These are phyloP conservation scores for Prorops nasuta DNA, from an alignment of 1,140 invertebrate species.

Conservation along the genomic window DNA sequence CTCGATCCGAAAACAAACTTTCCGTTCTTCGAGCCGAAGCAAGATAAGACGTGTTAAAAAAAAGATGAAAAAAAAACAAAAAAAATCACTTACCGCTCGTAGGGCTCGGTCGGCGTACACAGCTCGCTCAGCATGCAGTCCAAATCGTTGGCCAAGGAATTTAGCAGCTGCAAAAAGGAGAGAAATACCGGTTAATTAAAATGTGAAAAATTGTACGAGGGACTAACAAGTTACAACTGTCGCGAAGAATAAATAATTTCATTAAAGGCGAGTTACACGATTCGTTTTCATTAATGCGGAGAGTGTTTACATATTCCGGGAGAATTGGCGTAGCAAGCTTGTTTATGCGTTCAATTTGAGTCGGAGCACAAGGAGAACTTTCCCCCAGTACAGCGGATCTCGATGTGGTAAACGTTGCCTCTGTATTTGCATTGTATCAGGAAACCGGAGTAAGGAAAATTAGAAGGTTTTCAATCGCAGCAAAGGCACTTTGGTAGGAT, in stretches of 20 bases:
- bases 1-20: background rate
- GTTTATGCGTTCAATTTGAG: too few species aligned
- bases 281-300: too few species aligned
- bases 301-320: too few species aligned
- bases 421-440: slow-evolving; percentile 42
- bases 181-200: too few species aligned
- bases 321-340: too few species aligned
- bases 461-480: slow-evolving; percentile 38
- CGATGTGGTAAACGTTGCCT: too few species aligned
- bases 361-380: too few species aligned
- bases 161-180: slow-evolving; percentile 65
- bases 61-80: slow-evolving; percentile 8
- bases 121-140: slow-evolving; percentile 72
- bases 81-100: slow-evolving; percentile 40
- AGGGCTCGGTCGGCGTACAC: slow-evolving; percentile 54
- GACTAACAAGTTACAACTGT: too few species aligned
- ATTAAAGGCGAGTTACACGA: too few species aligned
- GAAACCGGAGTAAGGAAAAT: slow-evolving; percentile 42
- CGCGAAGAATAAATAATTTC: too few species aligned
- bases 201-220: too few species aligned
- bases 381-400: too few species aligned
- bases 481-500: slow-evolving; percentile 36
- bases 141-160: slow-evolving; percentile 69
- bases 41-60: background rate
- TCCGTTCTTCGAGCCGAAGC: background rate